Base-by-base conservation (phyloP, 2,113 vertebrate genomes). In the Procavia capensis region DNA sequence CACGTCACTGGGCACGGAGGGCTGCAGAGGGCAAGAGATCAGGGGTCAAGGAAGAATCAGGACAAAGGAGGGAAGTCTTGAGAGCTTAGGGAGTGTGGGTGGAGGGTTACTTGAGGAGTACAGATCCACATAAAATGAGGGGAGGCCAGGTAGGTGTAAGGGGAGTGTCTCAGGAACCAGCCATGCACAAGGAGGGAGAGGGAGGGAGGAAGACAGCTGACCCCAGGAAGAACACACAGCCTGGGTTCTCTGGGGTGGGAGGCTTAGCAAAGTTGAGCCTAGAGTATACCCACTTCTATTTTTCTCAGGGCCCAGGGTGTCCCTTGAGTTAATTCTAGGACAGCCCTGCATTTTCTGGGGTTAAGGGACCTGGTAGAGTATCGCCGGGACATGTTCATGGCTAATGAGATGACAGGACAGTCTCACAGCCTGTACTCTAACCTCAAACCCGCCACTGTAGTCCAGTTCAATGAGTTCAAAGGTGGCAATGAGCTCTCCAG, bases 401-500 rank as follows among this genome's bases (percentile, higher is more conserved):
- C 64, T 81, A 29, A 68, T 39, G 5, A 39, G 54, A 13, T 41
- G 45, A 81, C 22, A 84, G 63, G 47, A 79, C n/a, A 13, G 39
- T 39, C 36, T 75, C 54, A 76, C 19, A 29, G 50, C 39, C n/a
- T 63, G 5, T 70, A 19, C 36, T 19, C n/a, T 98, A 97, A 99
- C 99, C 99, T 99, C 99, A 95, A 99, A 98, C 90, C 98, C 98
- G 5, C 98, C 98, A 13, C 98, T 98, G 97, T 99, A 99, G 97
- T 99, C 98, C 63, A 99, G 97, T 95, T 99, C 99, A 0, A 99
- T 99, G 91, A 99, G 98, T 95, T 99, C 99, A 76, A 99, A 99
- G 31, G 99, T 97, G 1, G 99, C 99, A 90, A 99, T 96, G 93
- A 99, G 98, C 97, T 99, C 99, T 20, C 99, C 99, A 0, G 98